Evolutionary conservation across 2,888 invertebrate species (phyloP).

Genomic region (Tortricodes alternella): DNA sequence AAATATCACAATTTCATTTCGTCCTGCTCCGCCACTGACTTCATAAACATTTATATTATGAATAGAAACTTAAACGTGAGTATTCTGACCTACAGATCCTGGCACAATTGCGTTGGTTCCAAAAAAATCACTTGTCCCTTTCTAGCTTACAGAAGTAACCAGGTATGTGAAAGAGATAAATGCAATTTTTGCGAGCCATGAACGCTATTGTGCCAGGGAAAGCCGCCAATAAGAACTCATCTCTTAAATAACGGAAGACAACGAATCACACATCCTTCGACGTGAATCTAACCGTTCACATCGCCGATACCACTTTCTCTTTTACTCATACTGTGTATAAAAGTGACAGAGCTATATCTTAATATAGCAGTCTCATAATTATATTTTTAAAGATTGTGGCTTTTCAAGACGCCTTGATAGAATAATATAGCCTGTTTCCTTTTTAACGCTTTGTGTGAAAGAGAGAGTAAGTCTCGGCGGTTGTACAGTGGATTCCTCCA

Average conservation of each 20-base stretch:
- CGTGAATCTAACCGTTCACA: slow-evolving; percentile 28
- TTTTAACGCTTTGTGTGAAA: no score
- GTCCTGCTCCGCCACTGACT: slow-evolving; percentile 10
- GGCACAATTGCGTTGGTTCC: not conserved
- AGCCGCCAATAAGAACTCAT: slow-evolving; percentile 18
- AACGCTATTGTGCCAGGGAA: not conserved
- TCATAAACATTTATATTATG: slow-evolving; percentile 16
- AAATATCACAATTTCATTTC: slow-evolving; percentile 27
- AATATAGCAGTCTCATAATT: no score
- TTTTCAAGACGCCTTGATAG: not conserved
- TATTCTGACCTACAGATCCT: slow-evolving; percentile 14
- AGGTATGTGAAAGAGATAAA: not conserved
- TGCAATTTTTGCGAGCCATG: not conserved
- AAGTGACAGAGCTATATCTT: not conserved
- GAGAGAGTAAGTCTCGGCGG: not conserved
- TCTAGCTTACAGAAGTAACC: not conserved
- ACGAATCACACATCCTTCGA: slow-evolving; percentile 45
- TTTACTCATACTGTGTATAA: slow-evolving; percentile 40
- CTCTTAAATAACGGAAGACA: slow-evolving; percentile 70
- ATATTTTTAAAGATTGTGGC: no score
- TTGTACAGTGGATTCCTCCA: no score
- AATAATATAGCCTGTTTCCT: no score
- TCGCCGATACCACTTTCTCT: slow-evolving; percentile 33
- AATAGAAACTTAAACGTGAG: slow-evolving; percentile 28
- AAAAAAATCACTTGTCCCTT: not conserved